These are phyloP conservation scores for Idaea dimidiata DNA, from an alignment of 2,888 invertebrate genomes.

Conservation along the genomic window DNA sequence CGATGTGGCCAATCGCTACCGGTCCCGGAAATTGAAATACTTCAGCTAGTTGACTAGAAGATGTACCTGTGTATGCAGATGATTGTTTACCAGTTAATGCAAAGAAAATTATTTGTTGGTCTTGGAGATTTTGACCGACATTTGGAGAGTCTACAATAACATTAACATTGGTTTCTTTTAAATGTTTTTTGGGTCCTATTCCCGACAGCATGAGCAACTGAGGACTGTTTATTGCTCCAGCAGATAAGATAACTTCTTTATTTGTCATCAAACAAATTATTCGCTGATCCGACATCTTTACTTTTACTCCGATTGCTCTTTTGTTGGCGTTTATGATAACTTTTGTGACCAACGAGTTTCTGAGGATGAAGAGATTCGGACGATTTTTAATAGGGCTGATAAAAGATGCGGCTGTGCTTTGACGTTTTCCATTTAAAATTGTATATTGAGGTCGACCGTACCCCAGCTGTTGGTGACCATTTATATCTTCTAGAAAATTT, in stretches of 20 bases:
- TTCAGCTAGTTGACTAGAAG: slow-evolving; percentile 25
- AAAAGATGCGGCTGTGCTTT: slow-evolving; percentile 37
- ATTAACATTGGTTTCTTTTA: slow-evolving; percentile 33
- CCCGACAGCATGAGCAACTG: slow-evolving; percentile 47
- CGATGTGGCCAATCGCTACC: slow-evolving; percentile 25
- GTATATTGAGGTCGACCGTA: slow-evolving; percentile 32
- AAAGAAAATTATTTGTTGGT: slow-evolving; percentile 35
- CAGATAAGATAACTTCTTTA: slow-evolving; percentile 43
- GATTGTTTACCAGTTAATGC: slow-evolving; percentile 29
- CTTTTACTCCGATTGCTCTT: slow-evolving; percentile 34
- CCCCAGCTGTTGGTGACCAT: slow-evolving; percentile 38
- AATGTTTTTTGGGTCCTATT: slow-evolving; percentile 38
- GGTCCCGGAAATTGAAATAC: slow-evolving; percentile 23
- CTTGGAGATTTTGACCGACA: slow-evolving; percentile 44
- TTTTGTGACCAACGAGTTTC: slow-evolving; percentile 35
- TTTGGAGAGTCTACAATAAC: slow-evolving; percentile 32
- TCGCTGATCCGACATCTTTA: slow-evolving; percentile 25
- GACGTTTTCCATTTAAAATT: slow-evolving; percentile 29
- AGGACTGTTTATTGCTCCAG: slow-evolving; percentile 43
- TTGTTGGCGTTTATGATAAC: slow-evolving; percentile 33
- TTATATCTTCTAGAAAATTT: slow-evolving; percentile 31
- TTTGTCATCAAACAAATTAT: slow-evolving; percentile 24
- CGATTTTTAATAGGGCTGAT: slow-evolving; percentile 35
- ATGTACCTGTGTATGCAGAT: slow-evolving; percentile 15
- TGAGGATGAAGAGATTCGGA: slow-evolving; percentile 38